Evolutionary conservation across 2,888 invertebrate species (phyloP), one percentile per base, ranked within the genome.

Genomic region (Panopea generosa): DNA sequence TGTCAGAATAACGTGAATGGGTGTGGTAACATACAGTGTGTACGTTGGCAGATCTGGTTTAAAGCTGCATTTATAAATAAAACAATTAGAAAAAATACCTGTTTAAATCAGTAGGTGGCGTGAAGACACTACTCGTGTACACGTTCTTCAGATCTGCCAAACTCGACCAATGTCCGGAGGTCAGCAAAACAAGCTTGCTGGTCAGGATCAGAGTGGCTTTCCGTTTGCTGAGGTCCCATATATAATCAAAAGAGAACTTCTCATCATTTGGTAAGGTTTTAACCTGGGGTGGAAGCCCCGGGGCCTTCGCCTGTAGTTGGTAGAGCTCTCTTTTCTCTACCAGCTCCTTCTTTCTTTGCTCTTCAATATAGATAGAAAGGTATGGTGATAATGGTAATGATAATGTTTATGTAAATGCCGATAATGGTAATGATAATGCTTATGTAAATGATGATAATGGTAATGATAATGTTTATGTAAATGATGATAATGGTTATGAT

Each of bases 281-380:
- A 1, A 40, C 60, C 45, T 60, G 87, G 1, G 78, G 82, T 0
- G 86, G 85, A 22, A 83, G 65, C 1, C 83, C 84, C 0, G 79
- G 75, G 0, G 72, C 73, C 49, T 85, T 87, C 62, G 83, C 83
- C 9, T 65, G 66, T 26, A 78, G 75, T 20, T 77, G 45, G 61
- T 88, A 88, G 6, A 65, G 53, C 55, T 77, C 68, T 33, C 87
- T 77, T 79, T 91, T 92, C 47, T 90, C 88, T 24, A 87, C 85
- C 43, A 93, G 83, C 63, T 93, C 93, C 61, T 86, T 83, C n/a
- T 81, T 73, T 43, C 93, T 77, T 70, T 90, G 89, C 11, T 92
- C 91, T 49, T 7, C 7, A 49, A 20, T 14, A 49, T 9, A 49
- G 9, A 14, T 9, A 49, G 40, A 40, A 40, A 16, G n/a, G n/a